These are phyloP conservation scores for Myotis myotis DNA, from an alignment of 2,797 vertebrate species.

Conservation along the genomic window DNA sequence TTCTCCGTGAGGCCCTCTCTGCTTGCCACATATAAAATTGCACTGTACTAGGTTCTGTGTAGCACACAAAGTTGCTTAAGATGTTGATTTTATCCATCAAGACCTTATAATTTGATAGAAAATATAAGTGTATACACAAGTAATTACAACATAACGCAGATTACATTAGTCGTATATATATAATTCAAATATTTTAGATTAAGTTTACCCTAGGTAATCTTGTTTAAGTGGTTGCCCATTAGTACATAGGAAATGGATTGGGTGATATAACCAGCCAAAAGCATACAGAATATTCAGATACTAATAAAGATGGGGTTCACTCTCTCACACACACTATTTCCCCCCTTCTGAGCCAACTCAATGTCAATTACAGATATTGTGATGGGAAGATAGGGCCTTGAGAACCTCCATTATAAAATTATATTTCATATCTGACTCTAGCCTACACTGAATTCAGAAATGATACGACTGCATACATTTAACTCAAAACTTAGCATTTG, in stretches of 20 bases:
- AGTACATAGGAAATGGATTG: background rate
- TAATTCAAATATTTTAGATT: background rate
- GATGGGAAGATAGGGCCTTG: background rate
- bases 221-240: background rate
- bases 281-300: background rate
- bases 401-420: background rate
- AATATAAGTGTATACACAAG: background rate
- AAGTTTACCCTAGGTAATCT: background rate
- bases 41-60: background rate
- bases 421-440: background rate
- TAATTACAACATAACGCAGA: background rate
- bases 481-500: background rate
- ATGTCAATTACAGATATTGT: background rate
- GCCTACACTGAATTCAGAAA: background rate
- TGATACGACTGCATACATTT: background rate
- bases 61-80: background rate
- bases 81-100: background rate
- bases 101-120: background rate
- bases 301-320: background rate
- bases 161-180: background rate
- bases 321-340: background rate
- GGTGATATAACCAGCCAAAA: background rate
- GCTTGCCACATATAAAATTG: background rate
- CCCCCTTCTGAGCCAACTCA: background rate
- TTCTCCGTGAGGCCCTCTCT: background rate